Evolutionary conservation across 1,140 invertebrate genomes (phyloP), one percentile per base, ranked within the genome.

Genomic region (Paraescarpia echinospica): DNA sequence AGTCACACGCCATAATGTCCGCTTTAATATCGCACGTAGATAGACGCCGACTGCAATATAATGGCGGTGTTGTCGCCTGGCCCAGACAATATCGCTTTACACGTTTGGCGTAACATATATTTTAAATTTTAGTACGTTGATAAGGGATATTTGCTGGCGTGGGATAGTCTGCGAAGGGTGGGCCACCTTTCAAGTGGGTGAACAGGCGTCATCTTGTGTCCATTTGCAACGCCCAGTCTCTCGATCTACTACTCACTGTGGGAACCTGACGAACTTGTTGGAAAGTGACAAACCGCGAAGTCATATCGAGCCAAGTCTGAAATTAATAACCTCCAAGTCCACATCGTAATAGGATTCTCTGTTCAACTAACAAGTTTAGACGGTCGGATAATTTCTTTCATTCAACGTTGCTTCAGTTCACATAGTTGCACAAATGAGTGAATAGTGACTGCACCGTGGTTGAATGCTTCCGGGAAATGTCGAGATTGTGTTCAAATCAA

Each of bases 91-190:
- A 77, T 77, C 59, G 59, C 59, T 77, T 77, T 77, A 77, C 59
- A 27, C 18, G 59, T 77, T 77, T 77, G 59, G 59, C 59, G 59
- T 77, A 77, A 77, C 59, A 77, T 77, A 77, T 77, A 77, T 77
- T 77, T 77, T 77, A 77, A 18, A 77, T 77, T 77, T 77, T 77
- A 77, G 59, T 77, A 77, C 59, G 59, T 77, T 77, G 59, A 77
- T 77, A 77, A 77, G 59, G 59, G 59, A 77, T 77, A 77, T 77
- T 77, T 77, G 59, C 12, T 77, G 59, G 59, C 59, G 59, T 77
- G 59, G 59, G 59, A 77, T 12, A 77, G 59, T 77, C 59, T 77
- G 59, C 14, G 59, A 31, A 77, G 59, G 59, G 14, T 77, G 14
- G 59, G 59, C 59, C 59, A 77, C 59, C 59, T 77, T 77, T 77